A percentile compares a stretch with the other conserved stretches of the same genome.
Evolutionary conservation across 1,140 invertebrate genomes (phyloP).

Genomic region (Amphibalanus amphitrite): DNA sequence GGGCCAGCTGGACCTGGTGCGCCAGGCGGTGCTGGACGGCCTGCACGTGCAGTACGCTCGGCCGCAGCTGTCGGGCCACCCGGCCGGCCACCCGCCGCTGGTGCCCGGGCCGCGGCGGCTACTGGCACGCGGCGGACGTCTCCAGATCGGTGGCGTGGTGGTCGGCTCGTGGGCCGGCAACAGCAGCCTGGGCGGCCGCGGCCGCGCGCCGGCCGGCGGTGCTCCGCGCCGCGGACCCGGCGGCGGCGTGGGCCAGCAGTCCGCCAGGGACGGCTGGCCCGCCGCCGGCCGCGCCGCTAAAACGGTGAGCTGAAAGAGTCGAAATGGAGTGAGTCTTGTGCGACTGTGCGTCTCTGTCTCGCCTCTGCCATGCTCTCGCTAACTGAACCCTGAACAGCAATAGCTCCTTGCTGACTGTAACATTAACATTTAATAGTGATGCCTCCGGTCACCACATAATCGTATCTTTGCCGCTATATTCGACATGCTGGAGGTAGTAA

Average conservation of each 20-base stretch:
- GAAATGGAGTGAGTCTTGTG: too few species aligned
- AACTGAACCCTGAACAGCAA: too few species aligned
- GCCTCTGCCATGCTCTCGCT: too few species aligned
- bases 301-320: too few species aligned
- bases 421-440: too few species aligned
- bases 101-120: neutral
- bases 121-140: neutral
- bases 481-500: too few species aligned
- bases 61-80: neutral
- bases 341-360: too few species aligned
- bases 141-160: slow-evolving; percentile 1
- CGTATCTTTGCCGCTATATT: too few species aligned
- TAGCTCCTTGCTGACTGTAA: too few species aligned
- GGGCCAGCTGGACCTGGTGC: slow-evolving; percentile 4
- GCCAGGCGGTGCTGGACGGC: slow-evolving; percentile 4
- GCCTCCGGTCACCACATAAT: too few species aligned
- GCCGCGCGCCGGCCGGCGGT: neutral
- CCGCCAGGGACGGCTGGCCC: neutral
- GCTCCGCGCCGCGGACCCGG: neutral
- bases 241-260: too few species aligned
- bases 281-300: too few species aligned
- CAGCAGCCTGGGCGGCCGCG: neutral
- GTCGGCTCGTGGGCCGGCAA: slow-evolving; percentile 4
- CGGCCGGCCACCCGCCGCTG: neutral
- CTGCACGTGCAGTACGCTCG: slow-evolving; percentile 2